Evolutionary conservation across 2,888 invertebrate genomes (phyloP).

Genomic region (Ormyrus thymus): DNA sequence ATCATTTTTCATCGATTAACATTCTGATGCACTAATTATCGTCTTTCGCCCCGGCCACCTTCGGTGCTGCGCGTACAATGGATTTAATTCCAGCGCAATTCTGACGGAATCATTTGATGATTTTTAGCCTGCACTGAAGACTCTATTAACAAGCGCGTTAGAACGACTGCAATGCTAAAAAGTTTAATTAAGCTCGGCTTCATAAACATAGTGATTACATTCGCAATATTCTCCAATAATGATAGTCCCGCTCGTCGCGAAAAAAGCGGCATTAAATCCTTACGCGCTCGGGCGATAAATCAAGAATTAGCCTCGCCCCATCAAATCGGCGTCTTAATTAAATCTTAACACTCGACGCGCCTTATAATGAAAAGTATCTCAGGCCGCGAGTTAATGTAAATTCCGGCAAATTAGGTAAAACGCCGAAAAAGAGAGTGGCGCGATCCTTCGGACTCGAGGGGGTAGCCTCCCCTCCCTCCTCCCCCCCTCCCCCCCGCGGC

Average conservation of each 20-base stretch:
- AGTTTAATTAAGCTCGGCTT: background rate
- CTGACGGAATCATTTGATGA: too few relatives aligned
- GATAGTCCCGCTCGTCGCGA: background rate
- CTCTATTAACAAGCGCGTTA: too few relatives aligned
- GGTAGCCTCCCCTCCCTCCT: background rate
- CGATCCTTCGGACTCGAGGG: too few relatives aligned
- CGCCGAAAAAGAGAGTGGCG: background rate
- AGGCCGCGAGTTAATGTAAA: constrained; percentile 29
- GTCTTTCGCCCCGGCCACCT: too few relatives aligned
- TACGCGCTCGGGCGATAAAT: constrained; percentile 27
- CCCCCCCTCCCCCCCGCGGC: background rate
- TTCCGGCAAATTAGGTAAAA: constrained; percentile 50
- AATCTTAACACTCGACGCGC: constrained; percentile 15
- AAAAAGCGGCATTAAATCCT: background rate
- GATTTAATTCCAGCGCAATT: too few relatives aligned
- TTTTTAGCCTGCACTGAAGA: too few relatives aligned
- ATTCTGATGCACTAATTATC: too few relatives aligned
- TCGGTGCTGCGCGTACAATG: too few relatives aligned
- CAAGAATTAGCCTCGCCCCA: constrained; percentile 16
- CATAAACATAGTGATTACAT: background rate
- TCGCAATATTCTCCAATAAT: background rate
- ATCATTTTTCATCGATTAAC: too few relatives aligned
- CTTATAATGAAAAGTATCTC: constrained; percentile 2
- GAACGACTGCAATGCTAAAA: too few relatives aligned
- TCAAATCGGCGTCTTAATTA: constrained; percentile 38